Conservation (phyloP, 2,797 vertebrate genomes). For the Adelosebastes latens region DNA sequence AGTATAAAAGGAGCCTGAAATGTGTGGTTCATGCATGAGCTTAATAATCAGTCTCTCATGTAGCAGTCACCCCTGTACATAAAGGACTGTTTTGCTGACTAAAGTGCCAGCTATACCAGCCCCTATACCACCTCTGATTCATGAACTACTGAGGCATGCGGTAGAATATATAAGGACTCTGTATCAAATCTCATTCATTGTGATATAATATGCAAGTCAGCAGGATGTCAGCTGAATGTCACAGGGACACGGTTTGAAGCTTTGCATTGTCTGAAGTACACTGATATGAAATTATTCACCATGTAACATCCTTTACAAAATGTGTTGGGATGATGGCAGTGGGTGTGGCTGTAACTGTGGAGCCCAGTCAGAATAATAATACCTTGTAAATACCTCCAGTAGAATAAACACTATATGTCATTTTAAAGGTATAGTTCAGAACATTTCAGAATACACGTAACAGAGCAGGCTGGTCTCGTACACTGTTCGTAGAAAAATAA, state of each 20-base stretch:
- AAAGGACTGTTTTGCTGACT: constrained; percentile 12
- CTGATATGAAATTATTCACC: constrained; percentile 2
- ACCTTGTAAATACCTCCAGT: not conserved
- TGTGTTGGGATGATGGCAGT: not conserved
- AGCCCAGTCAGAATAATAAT: not conserved
- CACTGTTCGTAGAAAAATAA: accelerated
- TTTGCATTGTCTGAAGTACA: constrained; percentile 6
- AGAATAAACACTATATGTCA: not conserved
- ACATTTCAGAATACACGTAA: not conserved
- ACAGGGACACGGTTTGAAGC: constrained; percentile 23
- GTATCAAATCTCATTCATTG: constrained; percentile 32
- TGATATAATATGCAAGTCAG: constrained; percentile 25
- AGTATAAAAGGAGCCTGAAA: not conserved
- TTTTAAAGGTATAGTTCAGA: not conserved
- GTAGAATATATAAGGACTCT: constrained; percentile 5
- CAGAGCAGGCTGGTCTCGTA: not conserved
- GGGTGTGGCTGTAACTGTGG: not conserved
- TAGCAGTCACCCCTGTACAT: not conserved
- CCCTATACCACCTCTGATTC: constrained; percentile 10
- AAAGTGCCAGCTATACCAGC: not conserved
- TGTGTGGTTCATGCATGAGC: not conserved
- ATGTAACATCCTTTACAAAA: not conserved
- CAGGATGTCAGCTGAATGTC: constrained; percentile 28
- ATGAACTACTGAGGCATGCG: not conserved
- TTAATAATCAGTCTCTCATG: not conserved